phyloP scores from a whole-genome alignment of 2,888 invertebrate species.

The Caenorhabditis sp. region DNA sequence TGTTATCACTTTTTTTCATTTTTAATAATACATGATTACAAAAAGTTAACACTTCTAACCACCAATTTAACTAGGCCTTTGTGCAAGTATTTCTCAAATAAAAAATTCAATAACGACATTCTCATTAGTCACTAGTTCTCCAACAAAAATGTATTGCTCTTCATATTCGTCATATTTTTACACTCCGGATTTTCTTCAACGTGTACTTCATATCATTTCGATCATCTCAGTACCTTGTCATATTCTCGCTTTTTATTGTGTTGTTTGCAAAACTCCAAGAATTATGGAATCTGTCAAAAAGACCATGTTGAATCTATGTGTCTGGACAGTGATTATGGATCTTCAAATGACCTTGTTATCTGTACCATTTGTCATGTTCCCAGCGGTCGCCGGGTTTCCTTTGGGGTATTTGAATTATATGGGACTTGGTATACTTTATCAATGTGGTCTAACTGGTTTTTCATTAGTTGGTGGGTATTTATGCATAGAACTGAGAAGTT shows the following conservation, averaged over 20 bases:
- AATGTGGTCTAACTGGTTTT: too few relatives aligned
- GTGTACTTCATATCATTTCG: neutral
- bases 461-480: too few relatives aligned
- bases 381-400: constrained; percentile 11
- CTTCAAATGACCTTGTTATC: constrained; percentile 1
- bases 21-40: too few relatives aligned
- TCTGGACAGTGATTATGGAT: constrained; percentile 15
- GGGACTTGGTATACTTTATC: neutral
- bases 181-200: neutral
- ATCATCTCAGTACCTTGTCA: constrained; percentile 8
- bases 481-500: too few relatives aligned
- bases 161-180: neutral
- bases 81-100: too few relatives aligned
- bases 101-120: too few relatives aligned
- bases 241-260: constrained; percentile 19
- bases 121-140: neutral
- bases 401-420: constrained; percentile 12
- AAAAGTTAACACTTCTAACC: too few relatives aligned
- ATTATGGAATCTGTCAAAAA: constrained; percentile 20
- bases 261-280: constrained; percentile 15
- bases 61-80: too few relatives aligned
- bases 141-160: neutral
- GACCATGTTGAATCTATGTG: constrained; percentile 17
- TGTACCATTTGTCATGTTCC: constrained; percentile 15
- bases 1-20: too few relatives aligned